A percentile compares a stretch with the other conserved stretches of the same genome.
These are phyloP conservation scores for Sceliomorpha sp. DNA, from an alignment of 2,888 invertebrate genomes.

Conservation along the genomic window DNA sequence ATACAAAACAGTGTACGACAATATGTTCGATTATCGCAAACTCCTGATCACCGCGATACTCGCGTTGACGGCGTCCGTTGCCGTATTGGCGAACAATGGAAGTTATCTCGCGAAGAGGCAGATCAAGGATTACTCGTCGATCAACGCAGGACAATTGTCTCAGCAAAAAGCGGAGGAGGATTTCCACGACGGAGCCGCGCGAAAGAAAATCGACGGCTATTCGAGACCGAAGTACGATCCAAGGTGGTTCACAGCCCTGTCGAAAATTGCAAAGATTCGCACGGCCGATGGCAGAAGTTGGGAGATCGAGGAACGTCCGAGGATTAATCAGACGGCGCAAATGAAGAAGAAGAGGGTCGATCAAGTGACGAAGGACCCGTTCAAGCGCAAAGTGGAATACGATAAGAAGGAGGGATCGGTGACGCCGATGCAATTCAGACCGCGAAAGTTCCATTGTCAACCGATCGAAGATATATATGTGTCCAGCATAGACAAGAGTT, in stretches of 20 bases:
- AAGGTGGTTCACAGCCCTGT: constrained; percentile 59
- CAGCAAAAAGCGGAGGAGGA: constrained; percentile 16
- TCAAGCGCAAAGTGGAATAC: constrained; percentile 21
- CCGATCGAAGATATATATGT: constrained; percentile 63
- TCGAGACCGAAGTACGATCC: constrained; percentile 44
- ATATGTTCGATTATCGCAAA: background rate
- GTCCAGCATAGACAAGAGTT: constrained; percentile 52
- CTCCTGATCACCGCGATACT: too few relatives aligned
- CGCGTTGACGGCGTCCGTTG: background rate
- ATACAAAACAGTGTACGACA: too few relatives aligned
- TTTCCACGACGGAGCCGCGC: background rate
- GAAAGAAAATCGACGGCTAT: constrained; percentile 7
- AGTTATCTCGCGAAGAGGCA: constrained; percentile 2
- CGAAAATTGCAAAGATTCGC: constrained; percentile 65
- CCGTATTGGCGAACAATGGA: background rate
- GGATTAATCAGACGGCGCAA: background rate
- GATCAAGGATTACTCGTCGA: constrained; percentile 8
- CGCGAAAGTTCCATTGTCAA: constrained; percentile 59
- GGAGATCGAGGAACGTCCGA: constrained; percentile 1
- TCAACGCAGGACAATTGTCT: too few relatives aligned
- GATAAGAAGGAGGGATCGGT: constrained; percentile 26
- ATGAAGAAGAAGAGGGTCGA: constrained; percentile 12
- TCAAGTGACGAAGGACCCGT: constrained; percentile 18
- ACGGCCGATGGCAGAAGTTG: constrained; percentile 39
- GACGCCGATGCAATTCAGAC: constrained; percentile 24